These are phyloP conservation scores for Pyrrhosoma nymphula DNA, from an alignment of 2,888 invertebrate species.

Conservation along the genomic window DNA sequence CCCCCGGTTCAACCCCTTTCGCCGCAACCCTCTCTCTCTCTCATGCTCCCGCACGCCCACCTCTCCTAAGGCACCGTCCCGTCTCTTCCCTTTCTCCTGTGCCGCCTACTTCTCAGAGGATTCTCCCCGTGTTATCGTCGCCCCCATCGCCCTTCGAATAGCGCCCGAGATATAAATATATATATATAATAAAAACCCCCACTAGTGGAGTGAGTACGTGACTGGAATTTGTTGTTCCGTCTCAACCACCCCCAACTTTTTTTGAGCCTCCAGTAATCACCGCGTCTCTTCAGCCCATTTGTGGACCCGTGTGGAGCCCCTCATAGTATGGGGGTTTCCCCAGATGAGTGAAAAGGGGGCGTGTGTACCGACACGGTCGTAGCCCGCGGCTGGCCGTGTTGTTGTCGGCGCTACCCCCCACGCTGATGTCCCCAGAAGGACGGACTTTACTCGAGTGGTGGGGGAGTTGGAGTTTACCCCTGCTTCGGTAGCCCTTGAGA, in stretches of 20 bases:
- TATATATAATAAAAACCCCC: neutral
- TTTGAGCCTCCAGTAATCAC: neutral
- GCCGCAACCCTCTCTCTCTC: neutral
- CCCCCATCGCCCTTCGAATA: neutral
- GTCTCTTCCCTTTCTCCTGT: neutral
- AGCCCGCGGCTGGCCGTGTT: neutral
- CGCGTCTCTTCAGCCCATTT: neutral
- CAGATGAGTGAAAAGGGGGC: neutral
- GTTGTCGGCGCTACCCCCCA: neutral
- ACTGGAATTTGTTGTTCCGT: neutral
- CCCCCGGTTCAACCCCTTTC: neutral
- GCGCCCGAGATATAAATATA: neutral
- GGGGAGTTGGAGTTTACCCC: neutral
- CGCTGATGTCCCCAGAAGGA: neutral
- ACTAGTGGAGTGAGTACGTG: neutral
- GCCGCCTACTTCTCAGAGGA: neutral
- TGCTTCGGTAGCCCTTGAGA: neutral
- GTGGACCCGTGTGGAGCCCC: neutral
- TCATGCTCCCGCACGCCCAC: neutral
- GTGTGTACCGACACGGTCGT: neutral
- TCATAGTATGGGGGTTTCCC: neutral
- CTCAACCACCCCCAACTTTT: neutral
- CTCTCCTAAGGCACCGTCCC: neutral
- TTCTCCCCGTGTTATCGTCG: constrained; percentile 18
- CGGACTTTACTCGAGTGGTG: neutral